Evolutionary conservation across 2,797 vertebrate species (phyloP).

Genomic region (Amblyraja radiata): DNA sequence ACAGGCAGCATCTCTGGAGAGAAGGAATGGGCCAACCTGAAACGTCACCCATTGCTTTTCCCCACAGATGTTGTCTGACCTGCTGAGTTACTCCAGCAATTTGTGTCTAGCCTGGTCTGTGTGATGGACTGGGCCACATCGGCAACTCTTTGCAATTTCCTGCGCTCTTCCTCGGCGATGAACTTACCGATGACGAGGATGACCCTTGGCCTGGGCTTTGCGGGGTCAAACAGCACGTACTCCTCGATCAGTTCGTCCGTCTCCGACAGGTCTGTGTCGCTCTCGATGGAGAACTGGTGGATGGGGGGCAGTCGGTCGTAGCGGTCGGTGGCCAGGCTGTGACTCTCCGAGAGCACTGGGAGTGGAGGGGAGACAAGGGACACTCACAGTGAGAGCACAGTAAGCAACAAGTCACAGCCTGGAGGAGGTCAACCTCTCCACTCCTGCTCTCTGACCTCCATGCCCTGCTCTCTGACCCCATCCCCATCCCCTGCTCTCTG

Average conservation of each 20-base stretch:
- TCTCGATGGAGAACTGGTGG: conserved; percentile 34
- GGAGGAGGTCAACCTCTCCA: no score
- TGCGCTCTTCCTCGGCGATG: not conserved
- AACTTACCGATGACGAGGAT: conserved; percentile 28
- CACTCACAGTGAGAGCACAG: not conserved
- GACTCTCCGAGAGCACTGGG: not conserved
- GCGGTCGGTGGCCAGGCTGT: not conserved
- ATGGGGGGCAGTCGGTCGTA: conserved; percentile 24
- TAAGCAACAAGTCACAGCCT: not conserved
- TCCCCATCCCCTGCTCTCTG: no score
- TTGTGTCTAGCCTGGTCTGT: not conserved
- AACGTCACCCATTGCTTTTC: no score
- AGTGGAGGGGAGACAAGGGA: not conserved
- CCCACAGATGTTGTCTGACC: no score
- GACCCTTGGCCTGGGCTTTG: not conserved
- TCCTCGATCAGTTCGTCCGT: conserved; percentile 15
- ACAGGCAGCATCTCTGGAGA: no score
- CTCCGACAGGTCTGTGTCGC: conserved; percentile 24
- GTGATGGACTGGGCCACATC: not conserved
- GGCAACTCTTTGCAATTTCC: no score
- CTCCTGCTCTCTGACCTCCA: no score
- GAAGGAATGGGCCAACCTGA: no score
- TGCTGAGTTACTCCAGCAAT: no score
- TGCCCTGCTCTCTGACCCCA: no score
- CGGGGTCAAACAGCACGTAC: conserved; percentile 28